Conservation (phyloP, 2,888 invertebrate genomes). For the Orthonevra nobilis region DNA sequence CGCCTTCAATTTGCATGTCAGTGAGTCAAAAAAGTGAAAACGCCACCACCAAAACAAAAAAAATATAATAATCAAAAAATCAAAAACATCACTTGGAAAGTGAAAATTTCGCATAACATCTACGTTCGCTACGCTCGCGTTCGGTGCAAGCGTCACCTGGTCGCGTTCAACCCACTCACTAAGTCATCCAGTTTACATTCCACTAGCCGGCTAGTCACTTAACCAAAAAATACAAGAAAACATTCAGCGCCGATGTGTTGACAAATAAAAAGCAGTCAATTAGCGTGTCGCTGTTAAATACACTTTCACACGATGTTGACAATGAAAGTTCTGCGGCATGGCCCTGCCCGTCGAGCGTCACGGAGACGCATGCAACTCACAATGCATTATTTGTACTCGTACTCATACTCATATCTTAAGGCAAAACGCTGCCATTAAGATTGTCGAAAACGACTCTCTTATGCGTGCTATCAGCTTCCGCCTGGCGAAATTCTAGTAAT, state of each 20-base stretch:
- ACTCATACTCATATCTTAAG: too few species aligned
- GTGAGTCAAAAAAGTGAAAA: conserved; percentile 43
- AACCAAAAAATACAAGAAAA: not conserved
- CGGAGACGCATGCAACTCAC: too few species aligned
- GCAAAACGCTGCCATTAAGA: too few species aligned
- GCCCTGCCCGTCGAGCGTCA: too few species aligned
- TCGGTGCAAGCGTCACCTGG: conserved; percentile 1
- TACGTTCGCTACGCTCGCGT: too few species aligned
- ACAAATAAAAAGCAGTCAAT: conserved; percentile 61
- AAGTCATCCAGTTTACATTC: conserved; percentile 31
- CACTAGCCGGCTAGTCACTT: conserved; percentile 16
- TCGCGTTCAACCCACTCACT: too few species aligned
- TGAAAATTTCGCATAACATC: conserved; percentile 40
- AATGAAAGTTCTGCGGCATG: conserved; percentile 50
- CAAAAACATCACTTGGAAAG: too few species aligned
- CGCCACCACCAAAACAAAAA: conserved; percentile 16
- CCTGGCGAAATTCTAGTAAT: conserved; percentile 14
- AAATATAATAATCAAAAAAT: not conserved
- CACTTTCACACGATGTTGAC: conserved; percentile 61
- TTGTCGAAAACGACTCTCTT: not conserved
- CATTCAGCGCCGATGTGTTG: conserved; percentile 26
- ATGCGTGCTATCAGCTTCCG: not conserved
- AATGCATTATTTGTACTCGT: too few species aligned
- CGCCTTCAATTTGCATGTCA: conserved; percentile 23
- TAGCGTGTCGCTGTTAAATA: conserved; percentile 49